These are phyloP conservation scores for Aphidoletes aphidimyza DNA, from an alignment of 2,888 invertebrate species.

Conservation along the genomic window DNA sequence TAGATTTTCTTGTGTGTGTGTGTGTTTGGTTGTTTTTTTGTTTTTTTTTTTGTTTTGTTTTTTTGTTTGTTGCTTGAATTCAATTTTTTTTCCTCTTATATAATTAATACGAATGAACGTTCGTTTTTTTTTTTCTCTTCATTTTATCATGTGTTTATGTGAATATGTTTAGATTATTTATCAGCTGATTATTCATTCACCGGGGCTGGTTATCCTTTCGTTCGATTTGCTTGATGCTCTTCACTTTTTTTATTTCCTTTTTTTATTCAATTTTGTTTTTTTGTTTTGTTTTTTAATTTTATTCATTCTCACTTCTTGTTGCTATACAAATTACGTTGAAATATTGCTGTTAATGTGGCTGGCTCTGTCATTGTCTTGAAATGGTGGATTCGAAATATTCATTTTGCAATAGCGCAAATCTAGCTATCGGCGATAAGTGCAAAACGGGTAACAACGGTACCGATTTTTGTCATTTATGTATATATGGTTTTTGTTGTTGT, in stretches of 20 bases:
- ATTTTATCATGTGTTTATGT: background rate
- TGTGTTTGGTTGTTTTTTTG: background rate
- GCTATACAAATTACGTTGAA: conserved; percentile 39
- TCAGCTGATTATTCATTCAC: conserved; percentile 41
- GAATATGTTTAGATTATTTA: conserved; percentile 41
- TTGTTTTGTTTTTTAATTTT: too few relatives aligned
- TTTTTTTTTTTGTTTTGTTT: background rate
- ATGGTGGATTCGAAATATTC: conserved; percentile 16
- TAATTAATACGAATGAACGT: conserved; percentile 31
- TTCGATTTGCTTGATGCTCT: background rate
- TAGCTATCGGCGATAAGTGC: conserved; percentile 29
- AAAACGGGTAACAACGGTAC: conserved; percentile 48
- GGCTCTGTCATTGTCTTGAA: background rate
- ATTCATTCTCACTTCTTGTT: too few relatives aligned
- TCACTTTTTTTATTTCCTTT: background rate
- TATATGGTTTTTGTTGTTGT: background rate
- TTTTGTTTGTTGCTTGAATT: background rate
- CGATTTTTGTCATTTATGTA: background rate
- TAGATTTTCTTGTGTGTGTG: background rate
- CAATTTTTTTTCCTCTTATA: background rate
- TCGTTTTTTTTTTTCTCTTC: background rate
- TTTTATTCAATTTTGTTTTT: background rate
- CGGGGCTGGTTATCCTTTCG: background rate
- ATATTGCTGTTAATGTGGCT: conserved; percentile 33
- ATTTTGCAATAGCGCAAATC: conserved; percentile 41